phyloP scores from a whole-genome alignment of 2,888 invertebrate species.

The Nomada ferruginata region DNA sequence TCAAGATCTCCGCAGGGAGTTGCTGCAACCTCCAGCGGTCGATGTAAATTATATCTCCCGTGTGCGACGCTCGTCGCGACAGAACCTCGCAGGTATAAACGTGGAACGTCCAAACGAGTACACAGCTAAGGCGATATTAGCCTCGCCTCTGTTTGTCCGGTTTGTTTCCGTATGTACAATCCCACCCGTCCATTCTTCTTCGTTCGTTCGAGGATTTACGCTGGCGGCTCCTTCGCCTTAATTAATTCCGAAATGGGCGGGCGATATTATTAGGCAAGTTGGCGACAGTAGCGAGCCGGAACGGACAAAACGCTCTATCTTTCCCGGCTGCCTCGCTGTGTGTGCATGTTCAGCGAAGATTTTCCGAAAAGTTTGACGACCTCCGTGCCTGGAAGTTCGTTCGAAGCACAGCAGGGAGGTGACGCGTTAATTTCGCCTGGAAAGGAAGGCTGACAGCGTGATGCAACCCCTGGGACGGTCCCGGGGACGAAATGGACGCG shows the following conservation, averaged over 20 bases:
- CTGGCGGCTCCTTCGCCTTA: neutral
- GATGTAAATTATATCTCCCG: slow-evolving; percentile 29
- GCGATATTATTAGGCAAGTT: slow-evolving; percentile 31
- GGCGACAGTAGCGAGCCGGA: neutral
- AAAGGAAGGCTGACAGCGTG: slow-evolving; percentile 51
- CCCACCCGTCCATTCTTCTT: neutral
- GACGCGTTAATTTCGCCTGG: slow-evolving; percentile 65
- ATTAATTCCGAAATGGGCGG: slow-evolving; percentile 37
- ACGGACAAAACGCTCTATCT: neutral
- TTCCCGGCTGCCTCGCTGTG: neutral
- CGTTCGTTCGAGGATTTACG: slow-evolving; percentile 13
- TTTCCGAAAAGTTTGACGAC: slow-evolving; percentile 55
- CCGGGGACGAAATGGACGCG: slow-evolving; percentile 56
- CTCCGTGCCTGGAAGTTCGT: slow-evolving; percentile 33
- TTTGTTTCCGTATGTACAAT: slow-evolving; percentile 22
- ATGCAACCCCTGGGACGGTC: slow-evolving; percentile 55
- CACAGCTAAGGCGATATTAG: neutral
- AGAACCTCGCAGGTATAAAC: neutral
- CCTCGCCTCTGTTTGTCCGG: neutral
- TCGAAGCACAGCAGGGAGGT: slow-evolving; percentile 14
- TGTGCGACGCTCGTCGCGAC: slow-evolving; percentile 4
- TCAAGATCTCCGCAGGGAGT: slow-evolving; percentile 67
- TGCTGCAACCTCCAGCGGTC: slow-evolving; percentile 39
- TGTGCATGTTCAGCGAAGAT: slow-evolving; percentile 33
- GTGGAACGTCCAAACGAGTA: neutral